These are phyloP conservation scores for Chaenogobius annularis DNA, from an alignment of 2,113 vertebrate species.

Conservation along the genomic window DNA sequence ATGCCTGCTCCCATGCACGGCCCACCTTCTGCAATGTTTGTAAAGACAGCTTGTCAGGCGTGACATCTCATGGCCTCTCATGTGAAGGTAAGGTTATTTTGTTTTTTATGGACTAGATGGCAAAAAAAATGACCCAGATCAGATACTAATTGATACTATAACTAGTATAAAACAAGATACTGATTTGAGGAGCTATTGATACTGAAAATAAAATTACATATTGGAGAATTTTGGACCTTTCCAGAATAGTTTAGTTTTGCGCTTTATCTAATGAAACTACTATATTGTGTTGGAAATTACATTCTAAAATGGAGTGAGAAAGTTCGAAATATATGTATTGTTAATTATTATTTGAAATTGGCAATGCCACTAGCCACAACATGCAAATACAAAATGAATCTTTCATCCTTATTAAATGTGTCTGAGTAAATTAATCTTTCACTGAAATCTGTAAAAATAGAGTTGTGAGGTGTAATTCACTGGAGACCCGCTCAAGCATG, in stretches of 20 bases:
- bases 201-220: not conserved
- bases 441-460: conserved; percentile 1
- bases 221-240: not conserved
- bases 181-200: not conserved
- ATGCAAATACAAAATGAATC: not conserved
- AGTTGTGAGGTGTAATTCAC: conserved; percentile 3
- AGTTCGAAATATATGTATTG: too few relatives aligned
- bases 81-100: conserved; percentile 87
- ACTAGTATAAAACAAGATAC: not conserved
- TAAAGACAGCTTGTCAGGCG: conserved; percentile 95
- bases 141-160: too few relatives aligned
- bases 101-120: not conserved
- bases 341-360: too few relatives aligned
- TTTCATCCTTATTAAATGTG: not conserved
- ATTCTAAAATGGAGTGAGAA: too few relatives aligned
- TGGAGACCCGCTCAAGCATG: not conserved
- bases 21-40: conserved; percentile 98
- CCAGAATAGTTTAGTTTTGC: too few relatives aligned
- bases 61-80: conserved; percentile 97
- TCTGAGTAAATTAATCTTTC: not conserved
- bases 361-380: too few relatives aligned
- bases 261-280: too few relatives aligned
- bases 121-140: not conserved
- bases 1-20: conserved; percentile 97
- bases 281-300: too few relatives aligned